phyloP scores from a whole-genome alignment of 2,113 vertebrate genomes.

The Dolichallabes microphthalmus region DNA sequence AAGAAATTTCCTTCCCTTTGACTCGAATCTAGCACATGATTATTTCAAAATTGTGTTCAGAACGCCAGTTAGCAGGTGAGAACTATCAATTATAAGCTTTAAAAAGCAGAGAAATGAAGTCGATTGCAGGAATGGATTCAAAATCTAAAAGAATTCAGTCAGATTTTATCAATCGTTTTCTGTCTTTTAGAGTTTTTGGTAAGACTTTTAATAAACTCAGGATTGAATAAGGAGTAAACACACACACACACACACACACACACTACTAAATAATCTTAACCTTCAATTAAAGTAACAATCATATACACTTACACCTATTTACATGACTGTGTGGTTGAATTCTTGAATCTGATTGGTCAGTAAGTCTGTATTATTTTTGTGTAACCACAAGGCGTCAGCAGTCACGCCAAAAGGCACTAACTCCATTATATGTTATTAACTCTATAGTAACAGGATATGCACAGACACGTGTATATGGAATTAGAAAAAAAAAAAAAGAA shows the following conservation, averaged over 20 bases:
- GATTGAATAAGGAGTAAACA: too few species aligned
- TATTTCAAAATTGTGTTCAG: not conserved
- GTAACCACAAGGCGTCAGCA: too few species aligned
- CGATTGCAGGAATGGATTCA: not conserved
- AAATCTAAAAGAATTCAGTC: not conserved
- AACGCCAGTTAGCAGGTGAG: not conserved
- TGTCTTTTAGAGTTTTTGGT: not conserved
- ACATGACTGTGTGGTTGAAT: not conserved
- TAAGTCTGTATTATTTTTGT: not conserved
- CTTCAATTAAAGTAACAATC: not conserved
- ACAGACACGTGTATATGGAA: not conserved
- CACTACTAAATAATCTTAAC: too few species aligned
- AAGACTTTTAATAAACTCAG: not conserved
- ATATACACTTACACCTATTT: not conserved
- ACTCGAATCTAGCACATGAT: not conserved
- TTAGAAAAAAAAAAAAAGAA: too few species aligned
- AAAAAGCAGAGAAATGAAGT: not conserved
- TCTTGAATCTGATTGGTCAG: not conserved
- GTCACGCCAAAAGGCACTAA: not conserved
- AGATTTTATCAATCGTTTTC: not conserved
- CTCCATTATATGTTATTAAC: not conserved
- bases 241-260: too few species aligned
- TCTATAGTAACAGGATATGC: not conserved
- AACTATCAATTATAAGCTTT: not conserved
- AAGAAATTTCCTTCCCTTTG: not conserved